Evolutionary conservation across 2,797 vertebrate genomes (phyloP).

Genomic region (Aplochiton taeniatus): DNA sequence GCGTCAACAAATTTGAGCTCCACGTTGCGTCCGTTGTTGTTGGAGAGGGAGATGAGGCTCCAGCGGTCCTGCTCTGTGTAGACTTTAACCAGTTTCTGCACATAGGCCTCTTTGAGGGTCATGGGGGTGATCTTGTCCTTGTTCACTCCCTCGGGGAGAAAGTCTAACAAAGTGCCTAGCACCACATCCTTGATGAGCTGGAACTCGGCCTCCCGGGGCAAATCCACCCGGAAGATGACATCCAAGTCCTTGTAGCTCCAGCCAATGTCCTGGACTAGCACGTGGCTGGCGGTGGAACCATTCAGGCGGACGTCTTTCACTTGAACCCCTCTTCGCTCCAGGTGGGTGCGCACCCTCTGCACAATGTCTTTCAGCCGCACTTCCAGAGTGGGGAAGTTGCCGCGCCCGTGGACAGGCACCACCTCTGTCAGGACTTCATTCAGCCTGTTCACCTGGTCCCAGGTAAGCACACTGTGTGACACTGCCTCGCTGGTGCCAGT

Average conservation of each 20-base stretch:
- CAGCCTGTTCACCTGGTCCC: conserved; percentile 93
- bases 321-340: conserved; percentile 82
- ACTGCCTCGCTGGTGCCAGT: conserved; percentile 57
- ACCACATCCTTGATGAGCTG: conserved; percentile 92
- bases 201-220: conserved; percentile 86
- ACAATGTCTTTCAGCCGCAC: conserved; percentile 93
- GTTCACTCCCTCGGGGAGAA: conserved; percentile 92
- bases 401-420: conserved; percentile 90
- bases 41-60: conserved; percentile 98
- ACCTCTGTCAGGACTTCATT: conserved; percentile 88
- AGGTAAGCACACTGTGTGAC: conserved; percentile 85
- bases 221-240: conserved; percentile 91
- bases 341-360: conserved; percentile 81
- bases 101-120: conserved; percentile 93
- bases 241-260: conserved; percentile 97
- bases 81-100: conserved; percentile 97
- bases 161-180: conserved; percentile 89
- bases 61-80: conserved; percentile 93
- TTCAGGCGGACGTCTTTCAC: conserved; percentile 91
- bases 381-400: conserved; percentile 95
- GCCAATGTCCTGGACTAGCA: conserved; percentile 91
- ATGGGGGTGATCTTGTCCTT: conserved; percentile 91
- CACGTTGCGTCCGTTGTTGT: conserved; percentile 93
- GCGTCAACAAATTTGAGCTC: conserved; percentile 97
- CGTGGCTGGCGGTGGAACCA: conserved; percentile 93